Evolutionary conservation across 2,113 vertebrate genomes (phyloP), one percentile per base, ranked within the genome.

Genomic region (Myrmecobius fasciatus): DNA sequence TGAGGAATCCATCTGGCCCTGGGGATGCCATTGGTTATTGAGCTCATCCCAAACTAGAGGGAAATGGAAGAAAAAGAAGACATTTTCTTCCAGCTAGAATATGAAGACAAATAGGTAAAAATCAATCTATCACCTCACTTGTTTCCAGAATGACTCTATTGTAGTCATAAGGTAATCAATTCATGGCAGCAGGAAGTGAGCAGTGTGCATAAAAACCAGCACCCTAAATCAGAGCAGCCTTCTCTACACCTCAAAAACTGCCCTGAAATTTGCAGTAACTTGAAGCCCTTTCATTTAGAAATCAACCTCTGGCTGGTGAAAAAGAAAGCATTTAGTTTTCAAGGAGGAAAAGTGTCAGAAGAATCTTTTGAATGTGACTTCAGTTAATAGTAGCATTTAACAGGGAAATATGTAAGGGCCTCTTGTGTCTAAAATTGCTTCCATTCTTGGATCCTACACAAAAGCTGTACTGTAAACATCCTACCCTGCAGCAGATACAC

Each of bases 341-440:
- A 93, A 96, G 91, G 8, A 97, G 94, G n/a, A 26, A 94, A 96
- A 95, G 8, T 60, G 52, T 53, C 75, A 95, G 88, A 92, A 92
- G 49, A 60, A 7, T 94, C 94, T 60, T 92, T 60, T 53, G 47
- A 52, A 56, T 95, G 91, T 88, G 96, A 49, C 83, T 94, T 97
- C 92, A 49, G 97, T 95, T 96, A 94, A 56, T 43, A 95, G 96
- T 97, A 96, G 91, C 92, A 97, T 96, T 94, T 83, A 95, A 67
- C 49, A 95, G 25, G 89, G 51, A 91, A 89, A 53, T 67, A 49
- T 53, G 51, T 48, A 96, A 96, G 94, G 52, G 24, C 89, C 53
- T 31, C 96, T 96, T 91, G 89, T 89, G 91, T 91, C 90, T 92
- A 93, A 96, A 97, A 93, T 91, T 92, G 92, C 53, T 93, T 95